Conservation (phyloP, 2,113 vertebrate species). For the Cathartes aura region DNA sequence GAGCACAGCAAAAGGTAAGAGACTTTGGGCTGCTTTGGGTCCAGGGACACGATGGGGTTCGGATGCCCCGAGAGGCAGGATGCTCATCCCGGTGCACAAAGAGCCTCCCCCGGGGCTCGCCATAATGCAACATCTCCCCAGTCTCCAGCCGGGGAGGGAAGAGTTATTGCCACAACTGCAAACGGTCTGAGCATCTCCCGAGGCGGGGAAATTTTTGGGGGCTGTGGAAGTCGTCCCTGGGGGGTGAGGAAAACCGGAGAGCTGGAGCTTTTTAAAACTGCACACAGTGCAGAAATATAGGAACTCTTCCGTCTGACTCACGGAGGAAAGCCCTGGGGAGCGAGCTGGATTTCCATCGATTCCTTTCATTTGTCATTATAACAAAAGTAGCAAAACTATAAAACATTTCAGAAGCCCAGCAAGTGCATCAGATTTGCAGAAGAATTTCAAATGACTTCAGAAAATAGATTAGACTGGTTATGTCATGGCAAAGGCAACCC, state of each 20-base stretch:
- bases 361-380: neutral
- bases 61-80: accelerated
- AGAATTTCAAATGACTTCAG: neutral
- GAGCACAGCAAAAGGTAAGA: constrained; percentile 49
- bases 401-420: neutral
- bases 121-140: accelerated
- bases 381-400: neutral
- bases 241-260: neutral
- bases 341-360: neutral
- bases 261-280: neutral
- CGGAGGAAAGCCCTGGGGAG: neutral
- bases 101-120: accelerated
- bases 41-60: accelerated
- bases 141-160: neutral
- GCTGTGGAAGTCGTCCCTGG: neutral
- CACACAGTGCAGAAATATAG: accelerated
- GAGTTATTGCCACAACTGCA: neutral
- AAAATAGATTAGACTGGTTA: neutral
- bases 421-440: neutral
- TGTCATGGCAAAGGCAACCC: neutral
- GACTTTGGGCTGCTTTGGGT: neutral
- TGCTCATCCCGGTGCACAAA: neutral
- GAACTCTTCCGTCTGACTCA: neutral
- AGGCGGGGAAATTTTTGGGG: accelerated
- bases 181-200: neutral